phyloP scores from a whole-genome alignment of 2,888 invertebrate species.

The Meiosimyza decipiens region DNA sequence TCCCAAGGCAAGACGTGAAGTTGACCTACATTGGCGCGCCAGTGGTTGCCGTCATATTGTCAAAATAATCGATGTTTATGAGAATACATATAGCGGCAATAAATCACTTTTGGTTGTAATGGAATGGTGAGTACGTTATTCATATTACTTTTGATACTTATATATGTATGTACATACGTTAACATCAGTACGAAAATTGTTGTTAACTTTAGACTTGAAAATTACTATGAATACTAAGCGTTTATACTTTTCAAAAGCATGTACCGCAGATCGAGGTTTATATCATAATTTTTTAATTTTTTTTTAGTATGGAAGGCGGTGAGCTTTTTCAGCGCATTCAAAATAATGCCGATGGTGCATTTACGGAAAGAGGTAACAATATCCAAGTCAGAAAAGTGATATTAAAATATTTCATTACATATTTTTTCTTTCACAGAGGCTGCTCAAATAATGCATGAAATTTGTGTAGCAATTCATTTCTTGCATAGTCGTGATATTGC shows the following conservation, averaged over 20 bases:
- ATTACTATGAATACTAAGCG: no score
- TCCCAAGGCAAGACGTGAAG: slow-evolving; percentile 92
- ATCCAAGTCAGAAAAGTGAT: background rate
- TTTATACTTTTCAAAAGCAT: no score
- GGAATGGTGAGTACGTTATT: slow-evolving; percentile 82
- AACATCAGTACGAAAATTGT: no score
- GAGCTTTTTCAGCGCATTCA: slow-evolving; percentile 98
- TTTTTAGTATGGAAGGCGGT: slow-evolving; percentile 93
- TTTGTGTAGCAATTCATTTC: slow-evolving; percentile 93
- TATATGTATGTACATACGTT: no score
- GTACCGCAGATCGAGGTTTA: background rate
- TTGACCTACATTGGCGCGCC: slow-evolving; percentile 94
- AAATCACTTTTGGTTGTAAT: slow-evolving; percentile 97
- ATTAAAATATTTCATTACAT: slow-evolving; percentile 13
- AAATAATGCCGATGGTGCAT: slow-evolving; percentile 89
- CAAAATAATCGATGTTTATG: slow-evolving; percentile 90
- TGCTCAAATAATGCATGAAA: slow-evolving; percentile 95
- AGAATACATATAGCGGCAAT: slow-evolving; percentile 92
- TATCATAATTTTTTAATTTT: slow-evolving; percentile 42
- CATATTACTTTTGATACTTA: no score
- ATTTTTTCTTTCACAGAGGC: slow-evolving; percentile 74
- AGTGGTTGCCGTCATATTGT: slow-evolving; percentile 94
- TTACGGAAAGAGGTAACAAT: slow-evolving; percentile 84
- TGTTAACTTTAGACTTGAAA: no score
- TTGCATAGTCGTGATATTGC: slow-evolving; percentile 95